Percentiles rank a stretch among this genome's conserved stretches.
These are phyloP conservation scores for Bombus superbus DNA, from an alignment of 1,140 invertebrate species.

Conservation along the genomic window DNA sequence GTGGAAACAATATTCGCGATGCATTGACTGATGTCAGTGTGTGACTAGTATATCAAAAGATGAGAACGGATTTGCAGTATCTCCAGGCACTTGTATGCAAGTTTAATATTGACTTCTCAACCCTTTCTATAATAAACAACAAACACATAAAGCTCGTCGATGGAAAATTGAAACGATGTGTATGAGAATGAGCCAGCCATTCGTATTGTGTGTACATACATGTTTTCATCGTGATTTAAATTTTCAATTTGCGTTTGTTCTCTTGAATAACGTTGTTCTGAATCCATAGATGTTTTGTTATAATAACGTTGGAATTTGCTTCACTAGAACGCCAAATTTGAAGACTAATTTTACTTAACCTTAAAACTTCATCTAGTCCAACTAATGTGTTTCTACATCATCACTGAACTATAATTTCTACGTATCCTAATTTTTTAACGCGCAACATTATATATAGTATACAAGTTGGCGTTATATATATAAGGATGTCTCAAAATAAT, in stretches of 20 bases:
- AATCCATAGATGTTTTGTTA: neutral
- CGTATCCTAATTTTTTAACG: neutral
- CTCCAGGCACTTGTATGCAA: conserved; percentile 3
- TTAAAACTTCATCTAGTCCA: neutral
- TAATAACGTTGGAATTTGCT: neutral
- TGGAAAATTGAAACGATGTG: neutral
- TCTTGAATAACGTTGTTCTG: conserved; percentile 11
- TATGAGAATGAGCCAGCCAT: conserved; percentile 37
- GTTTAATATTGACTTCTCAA: conserved; percentile 12
- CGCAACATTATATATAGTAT: neutral
- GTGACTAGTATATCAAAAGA: conserved; percentile 48
- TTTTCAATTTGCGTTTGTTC: conserved; percentile 5
- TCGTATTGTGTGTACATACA: neutral
- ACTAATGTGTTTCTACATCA: neutral
- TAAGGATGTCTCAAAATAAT: neutral
- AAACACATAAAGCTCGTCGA: neutral
- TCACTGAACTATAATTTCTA: conserved; percentile 7
- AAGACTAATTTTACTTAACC: conserved; percentile 11
- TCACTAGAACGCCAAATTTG: neutral
- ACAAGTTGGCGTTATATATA: neutral
- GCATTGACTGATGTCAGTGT: conserved; percentile 5
- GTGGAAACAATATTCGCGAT: neutral
- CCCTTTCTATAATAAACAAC: neutral
- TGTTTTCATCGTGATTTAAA: neutral
- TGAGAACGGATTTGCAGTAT: conserved; percentile 11